A percentile compares a stretch with the other conserved stretches of the same genome.
Conservation (phyloP, 2,113 vertebrate species). For the Python bivittatus region DNA sequence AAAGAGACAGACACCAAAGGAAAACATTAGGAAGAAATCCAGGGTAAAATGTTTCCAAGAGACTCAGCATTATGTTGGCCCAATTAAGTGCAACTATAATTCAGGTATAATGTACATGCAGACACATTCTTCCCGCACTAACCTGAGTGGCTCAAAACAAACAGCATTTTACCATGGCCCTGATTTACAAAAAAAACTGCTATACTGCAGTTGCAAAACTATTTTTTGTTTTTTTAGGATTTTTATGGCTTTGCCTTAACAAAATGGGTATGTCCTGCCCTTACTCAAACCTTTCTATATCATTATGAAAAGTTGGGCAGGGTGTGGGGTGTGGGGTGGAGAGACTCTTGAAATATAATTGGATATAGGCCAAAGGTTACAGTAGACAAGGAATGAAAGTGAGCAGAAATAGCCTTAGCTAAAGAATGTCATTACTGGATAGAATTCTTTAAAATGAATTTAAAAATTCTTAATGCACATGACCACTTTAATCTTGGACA, state of each 20-base stretch:
- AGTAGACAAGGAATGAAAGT: too few species aligned
- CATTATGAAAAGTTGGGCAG: background rate
- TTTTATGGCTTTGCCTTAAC: background rate
- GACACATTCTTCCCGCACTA: background rate
- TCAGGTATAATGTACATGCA: background rate
- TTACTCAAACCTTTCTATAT: background rate
- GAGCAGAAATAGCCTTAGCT: too few species aligned
- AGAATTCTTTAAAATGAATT: too few species aligned
- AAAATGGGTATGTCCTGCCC: background rate
- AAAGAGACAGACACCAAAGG: constrained; percentile 85
- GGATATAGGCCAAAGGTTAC: background rate
- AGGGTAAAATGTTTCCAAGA: constrained; percentile 38
- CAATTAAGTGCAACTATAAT: constrained; percentile 2
- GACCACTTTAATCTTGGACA: background rate
- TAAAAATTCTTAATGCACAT: background rate
- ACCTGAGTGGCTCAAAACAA: background rate
- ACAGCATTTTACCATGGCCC: background rate
- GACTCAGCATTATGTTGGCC: background rate
- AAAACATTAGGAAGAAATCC: constrained; percentile 75
- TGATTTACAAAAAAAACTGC: background rate
- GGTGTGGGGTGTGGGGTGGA: background rate
- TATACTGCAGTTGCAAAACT: background rate
- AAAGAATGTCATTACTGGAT: too few species aligned
- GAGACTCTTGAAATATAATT: background rate
- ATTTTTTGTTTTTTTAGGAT: background rate